Percentiles rank a stretch among this genome's conserved stretches.
Conservation (phyloP, 2,113 vertebrate species). For the Platichthys stellatus region DNA sequence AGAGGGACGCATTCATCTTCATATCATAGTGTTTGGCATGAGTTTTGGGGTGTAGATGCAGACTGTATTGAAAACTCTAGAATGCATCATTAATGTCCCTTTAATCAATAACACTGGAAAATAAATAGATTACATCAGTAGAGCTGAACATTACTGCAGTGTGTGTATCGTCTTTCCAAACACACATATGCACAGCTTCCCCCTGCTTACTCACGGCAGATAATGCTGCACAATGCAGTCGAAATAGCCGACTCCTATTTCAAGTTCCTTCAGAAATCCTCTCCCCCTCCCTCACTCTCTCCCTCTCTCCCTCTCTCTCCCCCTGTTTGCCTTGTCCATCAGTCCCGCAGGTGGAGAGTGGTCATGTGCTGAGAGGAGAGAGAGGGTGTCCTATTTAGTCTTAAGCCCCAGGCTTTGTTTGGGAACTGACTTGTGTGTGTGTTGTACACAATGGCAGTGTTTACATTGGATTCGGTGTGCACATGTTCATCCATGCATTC, state of each 20-base stretch:
- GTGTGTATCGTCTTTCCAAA: conserved; percentile 17
- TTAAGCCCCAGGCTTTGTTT: conserved; percentile 71
- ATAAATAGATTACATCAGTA: neutral
- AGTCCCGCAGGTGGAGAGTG: conserved; percentile 64
- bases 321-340: conserved; percentile 16
- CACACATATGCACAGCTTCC: conserved; percentile 1
- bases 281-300: neutral
- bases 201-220: conserved; percentile 44
- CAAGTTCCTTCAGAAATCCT: conserved; percentile 25
- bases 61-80: neutral
- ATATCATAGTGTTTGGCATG: neutral
- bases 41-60: conserved; percentile 25
- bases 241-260: conserved; percentile 52
- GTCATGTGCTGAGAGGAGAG: conserved; percentile 55
- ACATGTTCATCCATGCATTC: conserved; percentile 46
- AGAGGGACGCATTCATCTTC: conserved; percentile 10
- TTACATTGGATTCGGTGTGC: conserved; percentile 63
- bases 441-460: conserved; percentile 62
- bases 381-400: conserved; percentile 64
- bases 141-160: conserved; percentile 1
- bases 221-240: conserved; percentile 40
- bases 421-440: conserved; percentile 53
- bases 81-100: neutral
- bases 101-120: neutral
- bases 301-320: neutral